Evolutionary conservation across 2,888 invertebrate species (phyloP).

Genomic region (Drosophila flavopinicola): DNA sequence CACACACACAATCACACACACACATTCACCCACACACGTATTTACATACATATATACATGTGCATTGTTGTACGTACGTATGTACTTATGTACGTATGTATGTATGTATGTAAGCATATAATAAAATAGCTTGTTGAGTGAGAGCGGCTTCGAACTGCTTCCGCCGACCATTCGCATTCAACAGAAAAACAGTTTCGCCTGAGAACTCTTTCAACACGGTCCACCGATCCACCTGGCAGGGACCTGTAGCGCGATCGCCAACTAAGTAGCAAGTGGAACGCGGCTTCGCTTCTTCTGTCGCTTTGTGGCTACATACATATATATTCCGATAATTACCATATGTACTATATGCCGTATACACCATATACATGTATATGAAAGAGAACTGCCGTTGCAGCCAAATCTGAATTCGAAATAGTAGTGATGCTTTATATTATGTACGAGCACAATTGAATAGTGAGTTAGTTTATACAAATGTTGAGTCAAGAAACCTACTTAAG

Average conservation of each 20-base stretch:
- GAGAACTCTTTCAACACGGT: slow-evolving; percentile 83
- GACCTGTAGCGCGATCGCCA: slow-evolving; percentile 31
- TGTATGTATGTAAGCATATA: background rate
- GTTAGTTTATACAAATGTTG: background rate
- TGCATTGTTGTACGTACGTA: background rate
- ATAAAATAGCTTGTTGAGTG: slow-evolving; percentile 24
- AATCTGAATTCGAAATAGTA: background rate
- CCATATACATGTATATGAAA: background rate
- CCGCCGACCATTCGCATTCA: slow-evolving; percentile 60
- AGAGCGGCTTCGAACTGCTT: slow-evolving; percentile 55
- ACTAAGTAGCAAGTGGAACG: slow-evolving; percentile 30
- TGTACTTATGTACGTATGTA: background rate
- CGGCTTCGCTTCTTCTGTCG: slow-evolving; percentile 22
- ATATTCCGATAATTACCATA: background rate
- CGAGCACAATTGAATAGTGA: background rate
- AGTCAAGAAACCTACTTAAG: slow-evolving; percentile 1
- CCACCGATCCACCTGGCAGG: slow-evolving; percentile 58
- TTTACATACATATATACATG: background rate
- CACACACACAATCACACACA: slow-evolving; percentile 1
- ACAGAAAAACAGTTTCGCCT: slow-evolving; percentile 79
- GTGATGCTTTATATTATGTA: background rate
- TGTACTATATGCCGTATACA: too few relatives aligned
- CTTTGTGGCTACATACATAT: background rate
- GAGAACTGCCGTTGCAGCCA: background rate
- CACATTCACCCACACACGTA: slow-evolving; percentile 5